phyloP scores from a whole-genome alignment of 2,797 vertebrate genomes.

The Cyprinodon diabolis region DNA sequence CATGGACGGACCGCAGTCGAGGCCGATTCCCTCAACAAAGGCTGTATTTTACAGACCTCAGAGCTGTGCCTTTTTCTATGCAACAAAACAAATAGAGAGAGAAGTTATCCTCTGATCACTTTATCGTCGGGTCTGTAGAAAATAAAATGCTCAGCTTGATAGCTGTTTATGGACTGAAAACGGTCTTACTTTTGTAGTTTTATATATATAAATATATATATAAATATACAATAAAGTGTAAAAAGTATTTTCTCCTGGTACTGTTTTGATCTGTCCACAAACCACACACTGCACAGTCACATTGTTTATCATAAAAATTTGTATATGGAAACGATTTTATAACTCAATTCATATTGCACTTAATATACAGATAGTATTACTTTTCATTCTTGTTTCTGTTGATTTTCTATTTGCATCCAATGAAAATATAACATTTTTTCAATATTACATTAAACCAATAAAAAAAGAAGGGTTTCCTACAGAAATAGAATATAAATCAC shows the following conservation, averaged over 20 bases:
- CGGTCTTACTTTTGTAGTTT: constrained; percentile 99
- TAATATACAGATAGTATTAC: too few species aligned
- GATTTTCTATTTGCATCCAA: too few species aligned
- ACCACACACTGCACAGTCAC: neutral
- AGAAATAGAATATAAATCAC: too few species aligned
- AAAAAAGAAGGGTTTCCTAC: too few species aligned
- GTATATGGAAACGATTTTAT: too few species aligned
- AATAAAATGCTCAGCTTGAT: constrained; percentile 75
- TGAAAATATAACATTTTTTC: too few species aligned
- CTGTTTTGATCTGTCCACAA: neutral
- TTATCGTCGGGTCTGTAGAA: constrained; percentile 94
- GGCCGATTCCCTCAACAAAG: constrained; percentile 60
- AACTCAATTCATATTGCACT: too few species aligned
- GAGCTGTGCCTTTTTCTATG: constrained; percentile 99
- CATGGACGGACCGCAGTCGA: constrained; percentile 37
- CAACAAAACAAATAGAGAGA: constrained; percentile 87
- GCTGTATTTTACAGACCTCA: constrained; percentile 89
- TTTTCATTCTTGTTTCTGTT: too few species aligned
- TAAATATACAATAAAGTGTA: constrained; percentile 74
- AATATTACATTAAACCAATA: too few species aligned
- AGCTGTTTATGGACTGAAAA: constrained; percentile 95
- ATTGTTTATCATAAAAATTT: too few species aligned
- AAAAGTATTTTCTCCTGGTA: constrained; percentile 50
- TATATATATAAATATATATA: constrained; percentile 85
- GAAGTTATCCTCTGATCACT: constrained; percentile 86